A percentile compares a stretch with the other conserved stretches of the same genome.
These are phyloP conservation scores for Tanypteryx hageni DNA, from an alignment of 2,888 invertebrate species.

Conservation along the genomic window DNA sequence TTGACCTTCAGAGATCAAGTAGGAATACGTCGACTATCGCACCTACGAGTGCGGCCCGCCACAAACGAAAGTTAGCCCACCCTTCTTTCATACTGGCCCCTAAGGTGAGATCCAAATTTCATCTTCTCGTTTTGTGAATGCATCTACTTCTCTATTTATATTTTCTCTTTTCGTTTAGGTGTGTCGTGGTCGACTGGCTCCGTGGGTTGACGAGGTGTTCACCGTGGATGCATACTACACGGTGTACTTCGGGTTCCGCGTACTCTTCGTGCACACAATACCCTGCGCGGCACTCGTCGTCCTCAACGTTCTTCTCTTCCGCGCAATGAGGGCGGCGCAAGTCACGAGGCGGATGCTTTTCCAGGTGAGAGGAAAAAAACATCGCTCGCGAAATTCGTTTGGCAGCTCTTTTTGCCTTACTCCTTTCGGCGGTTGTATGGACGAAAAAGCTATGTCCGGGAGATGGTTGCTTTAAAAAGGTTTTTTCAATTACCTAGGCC, in stretches of 20 bases:
- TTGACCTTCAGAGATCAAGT: no score
- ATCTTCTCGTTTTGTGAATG: no score
- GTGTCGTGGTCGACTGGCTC: slow-evolving; percentile 77
- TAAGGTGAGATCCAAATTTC: no score
- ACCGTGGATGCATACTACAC: slow-evolving; percentile 88
- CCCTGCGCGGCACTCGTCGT: slow-evolving; percentile 93
- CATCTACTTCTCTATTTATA: not conserved
- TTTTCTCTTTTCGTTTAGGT: slow-evolving; percentile 9
- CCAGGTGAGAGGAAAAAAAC: slow-evolving; percentile 76
- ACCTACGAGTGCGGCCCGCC: no score
- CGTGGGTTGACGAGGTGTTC: slow-evolving; percentile 83
- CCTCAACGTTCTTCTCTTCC: slow-evolving; percentile 90
- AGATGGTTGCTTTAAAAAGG: no score
- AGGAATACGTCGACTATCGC: no score
- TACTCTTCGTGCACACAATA: slow-evolving; percentile 92
- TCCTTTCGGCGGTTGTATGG: not conserved
- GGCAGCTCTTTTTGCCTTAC: not conserved
- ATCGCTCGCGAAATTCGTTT: not conserved
- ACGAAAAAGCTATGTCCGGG: no score
- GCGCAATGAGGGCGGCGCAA: slow-evolving; percentile 91
- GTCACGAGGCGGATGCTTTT: slow-evolving; percentile 86
- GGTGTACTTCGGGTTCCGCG: slow-evolving; percentile 89
- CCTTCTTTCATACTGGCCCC: no score
- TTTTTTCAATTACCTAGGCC: no score
- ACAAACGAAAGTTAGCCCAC: no score